Conservation (phyloP, 2,113 vertebrate species). For the Tursiops truncatus region DNA sequence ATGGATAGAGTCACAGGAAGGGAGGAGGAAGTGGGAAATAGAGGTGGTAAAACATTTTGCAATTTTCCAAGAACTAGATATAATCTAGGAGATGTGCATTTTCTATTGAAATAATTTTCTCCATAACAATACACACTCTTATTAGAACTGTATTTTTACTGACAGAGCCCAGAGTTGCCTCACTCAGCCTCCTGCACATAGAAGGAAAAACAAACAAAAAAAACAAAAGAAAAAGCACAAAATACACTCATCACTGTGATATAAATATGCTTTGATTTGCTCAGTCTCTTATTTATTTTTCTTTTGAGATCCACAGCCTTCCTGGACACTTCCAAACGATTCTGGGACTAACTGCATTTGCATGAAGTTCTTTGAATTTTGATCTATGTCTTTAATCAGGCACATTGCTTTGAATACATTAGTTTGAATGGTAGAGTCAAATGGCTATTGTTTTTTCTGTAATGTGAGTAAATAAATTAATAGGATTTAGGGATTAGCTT, state of each 20-base stretch:
- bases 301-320: slow-evolving; percentile 14
- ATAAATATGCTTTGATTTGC: slow-evolving; percentile 53
- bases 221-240: not conserved
- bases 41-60: slow-evolving; percentile 66
- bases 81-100: slow-evolving; percentile 61
- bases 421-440: slow-evolving; percentile 50
- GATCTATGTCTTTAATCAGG: slow-evolving; percentile 61
- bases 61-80: slow-evolving; percentile 68
- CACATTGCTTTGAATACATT: slow-evolving; percentile 51
- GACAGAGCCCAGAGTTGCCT: slow-evolving; percentile 57
- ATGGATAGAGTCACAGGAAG: not conserved
- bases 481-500: slow-evolving; percentile 64
- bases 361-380: slow-evolving; percentile 60
- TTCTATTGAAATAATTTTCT: slow-evolving; percentile 56
- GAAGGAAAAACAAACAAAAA: too few relatives aligned
- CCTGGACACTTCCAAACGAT: slow-evolving; percentile 27
- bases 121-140: slow-evolving; percentile 52
- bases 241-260: not conserved
- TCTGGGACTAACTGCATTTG: not conserved
- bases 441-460: slow-evolving; percentile 20
- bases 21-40: not conserved
- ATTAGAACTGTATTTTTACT: slow-evolving; percentile 75
- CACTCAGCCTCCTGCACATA: slow-evolving; percentile 25
- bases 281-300: slow-evolving; percentile 9
- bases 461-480: slow-evolving; percentile 70